These are phyloP conservation scores for Lycodopsis pacificus DNA, from an alignment of 2,797 vertebrate species.

Conservation along the genomic window DNA sequence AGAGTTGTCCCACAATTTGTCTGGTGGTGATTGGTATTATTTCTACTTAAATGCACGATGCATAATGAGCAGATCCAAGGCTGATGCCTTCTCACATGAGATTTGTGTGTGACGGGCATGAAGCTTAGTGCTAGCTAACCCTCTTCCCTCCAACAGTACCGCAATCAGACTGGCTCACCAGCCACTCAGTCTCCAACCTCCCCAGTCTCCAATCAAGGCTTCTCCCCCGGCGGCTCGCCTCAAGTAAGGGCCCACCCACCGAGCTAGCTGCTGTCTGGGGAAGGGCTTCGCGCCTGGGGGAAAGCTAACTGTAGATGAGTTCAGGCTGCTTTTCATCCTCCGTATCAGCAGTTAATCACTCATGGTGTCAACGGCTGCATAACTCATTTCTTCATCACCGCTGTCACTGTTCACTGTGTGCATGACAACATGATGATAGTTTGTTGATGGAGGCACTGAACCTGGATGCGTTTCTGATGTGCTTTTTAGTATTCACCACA, in stretches of 20 bases:
- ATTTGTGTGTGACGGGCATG: constrained; percentile 82
- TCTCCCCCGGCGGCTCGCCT: constrained; percentile 98
- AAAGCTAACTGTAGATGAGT: constrained; percentile 68
- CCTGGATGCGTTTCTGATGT: neutral
- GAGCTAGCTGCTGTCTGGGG: constrained; percentile 78
- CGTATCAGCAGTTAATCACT: constrained; percentile 69
- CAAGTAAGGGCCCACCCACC: constrained; percentile 93
- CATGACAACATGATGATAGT: constrained; percentile 56
- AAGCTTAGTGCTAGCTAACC: constrained; percentile 86
- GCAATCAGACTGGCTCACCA: constrained; percentile 96
- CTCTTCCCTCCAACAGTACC: constrained; percentile 97
- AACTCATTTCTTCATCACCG: constrained; percentile 66
- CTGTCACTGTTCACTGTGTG: constrained; percentile 67
- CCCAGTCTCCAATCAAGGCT: constrained; percentile 99
- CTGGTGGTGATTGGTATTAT: constrained; percentile 7
- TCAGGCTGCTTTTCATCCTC: constrained; percentile 78
- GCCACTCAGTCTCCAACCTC: constrained; percentile 99
- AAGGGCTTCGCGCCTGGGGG: constrained; percentile 71
- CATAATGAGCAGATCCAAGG: constrained; percentile 11
- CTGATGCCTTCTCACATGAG: constrained; percentile 40
- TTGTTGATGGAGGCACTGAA: constrained; percentile 41
- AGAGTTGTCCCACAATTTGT: neutral
- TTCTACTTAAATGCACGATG: neutral
- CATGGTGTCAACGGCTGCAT: constrained; percentile 67
- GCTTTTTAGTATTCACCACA: neutral